Evolutionary conservation across 1,140 invertebrate genomes (phyloP).

Genomic region (Spodoptera litura): DNA sequence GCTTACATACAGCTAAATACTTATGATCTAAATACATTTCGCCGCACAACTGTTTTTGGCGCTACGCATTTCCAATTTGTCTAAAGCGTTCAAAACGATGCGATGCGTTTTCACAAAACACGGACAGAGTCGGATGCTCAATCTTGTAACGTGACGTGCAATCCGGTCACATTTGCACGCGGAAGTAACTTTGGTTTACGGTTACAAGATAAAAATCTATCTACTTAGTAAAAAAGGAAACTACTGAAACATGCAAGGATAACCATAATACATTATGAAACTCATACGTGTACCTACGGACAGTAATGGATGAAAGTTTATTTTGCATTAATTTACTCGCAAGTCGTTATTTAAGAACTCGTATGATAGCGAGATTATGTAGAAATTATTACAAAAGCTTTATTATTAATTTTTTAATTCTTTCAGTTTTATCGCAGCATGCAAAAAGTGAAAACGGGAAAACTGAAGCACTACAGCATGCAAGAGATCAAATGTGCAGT

Average conservation of each 20-base stretch:
- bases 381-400: neutral
- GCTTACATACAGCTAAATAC: conserved; percentile 42
- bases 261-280: conserved; percentile 26
- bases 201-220: conserved; percentile 45
- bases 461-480: conserved; percentile 46
- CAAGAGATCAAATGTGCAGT: conserved; percentile 42
- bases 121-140: conserved; percentile 21
- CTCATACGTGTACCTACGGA: conserved; percentile 6
- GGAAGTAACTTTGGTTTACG: conserved; percentile 30
- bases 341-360: too few relatives aligned
- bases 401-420: neutral
- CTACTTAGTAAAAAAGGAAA: conserved; percentile 37
- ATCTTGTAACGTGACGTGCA: conserved; percentile 42
- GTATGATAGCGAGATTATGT: neutral
- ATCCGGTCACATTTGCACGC: conserved; percentile 26
- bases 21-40: conserved; percentile 43
- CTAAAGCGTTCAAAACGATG: conserved; percentile 38
- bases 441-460: conserved; percentile 42
- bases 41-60: conserved; percentile 31
- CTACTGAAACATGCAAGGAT: conserved; percentile 40
- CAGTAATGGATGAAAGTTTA: neutral
- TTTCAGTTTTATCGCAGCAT: conserved; percentile 16
- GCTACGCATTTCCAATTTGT: conserved; percentile 42
- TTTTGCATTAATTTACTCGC: neutral
- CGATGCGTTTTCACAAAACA: conserved; percentile 45